Percentiles rank a stretch among this genome's conserved stretches.
Evolutionary conservation across 2,888 invertebrate genomes (phyloP).

Genomic region (Drosophila percnosoma): DNA sequence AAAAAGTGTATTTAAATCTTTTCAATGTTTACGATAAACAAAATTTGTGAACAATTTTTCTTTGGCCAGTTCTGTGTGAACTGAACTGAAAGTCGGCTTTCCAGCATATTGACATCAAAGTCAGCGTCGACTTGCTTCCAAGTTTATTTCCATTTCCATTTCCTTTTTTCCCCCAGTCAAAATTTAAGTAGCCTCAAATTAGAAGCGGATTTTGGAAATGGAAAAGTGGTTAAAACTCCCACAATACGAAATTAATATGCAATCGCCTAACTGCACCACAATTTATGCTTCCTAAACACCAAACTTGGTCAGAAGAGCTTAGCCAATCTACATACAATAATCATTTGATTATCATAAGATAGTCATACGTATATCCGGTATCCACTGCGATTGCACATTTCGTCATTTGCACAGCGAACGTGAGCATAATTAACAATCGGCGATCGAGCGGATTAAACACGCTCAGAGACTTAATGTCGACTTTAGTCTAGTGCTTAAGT

Average conservation of each 20-base stretch:
- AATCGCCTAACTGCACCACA: constrained; percentile 16
- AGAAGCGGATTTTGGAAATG: constrained; percentile 11
- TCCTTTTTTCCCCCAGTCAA: not conserved
- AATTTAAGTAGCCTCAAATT: not conserved
- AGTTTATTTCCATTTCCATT: not conserved
- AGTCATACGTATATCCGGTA: constrained; percentile 56
- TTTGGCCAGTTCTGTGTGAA: constrained; percentile 14
- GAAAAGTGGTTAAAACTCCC: constrained; percentile 26
- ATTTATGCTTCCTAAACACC: constrained; percentile 59
- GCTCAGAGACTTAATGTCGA: not conserved
- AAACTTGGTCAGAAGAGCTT: constrained; percentile 43
- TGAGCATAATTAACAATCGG: constrained; percentile 39
- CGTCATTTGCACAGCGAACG: constrained; percentile 26
- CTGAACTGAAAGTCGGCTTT: not conserved
- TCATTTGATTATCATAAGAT: constrained; percentile 39
- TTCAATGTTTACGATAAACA: constrained; percentile 17
- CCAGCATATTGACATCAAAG: constrained; percentile 12
- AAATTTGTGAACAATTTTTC: constrained; percentile 16
- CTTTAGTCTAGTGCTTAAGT: not conserved
- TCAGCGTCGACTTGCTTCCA: constrained; percentile 17
- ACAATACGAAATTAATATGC: constrained; percentile 22
- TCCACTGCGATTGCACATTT: constrained; percentile 5
- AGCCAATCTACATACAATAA: constrained; percentile 47
- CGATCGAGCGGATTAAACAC: constrained; percentile 8
- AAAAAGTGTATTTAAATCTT: not conserved